Conservation (phyloP, 2,797 vertebrate genomes). For the Bovichtus diacanthus region DNA sequence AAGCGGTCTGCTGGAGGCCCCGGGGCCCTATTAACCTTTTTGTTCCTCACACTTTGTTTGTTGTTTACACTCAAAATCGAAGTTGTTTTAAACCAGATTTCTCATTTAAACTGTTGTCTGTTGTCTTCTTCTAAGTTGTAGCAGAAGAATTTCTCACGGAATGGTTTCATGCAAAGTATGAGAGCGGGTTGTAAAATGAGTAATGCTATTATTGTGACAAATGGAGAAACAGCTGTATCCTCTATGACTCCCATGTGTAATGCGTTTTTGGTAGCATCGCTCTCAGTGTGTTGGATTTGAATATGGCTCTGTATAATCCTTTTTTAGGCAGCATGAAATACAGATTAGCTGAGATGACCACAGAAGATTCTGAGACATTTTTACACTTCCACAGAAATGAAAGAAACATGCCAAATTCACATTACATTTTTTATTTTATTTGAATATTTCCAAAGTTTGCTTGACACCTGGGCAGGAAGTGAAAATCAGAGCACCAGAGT, state of each 20-base stretch:
- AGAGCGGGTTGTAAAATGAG: background rate
- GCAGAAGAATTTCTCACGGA: background rate
- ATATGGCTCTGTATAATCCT: background rate
- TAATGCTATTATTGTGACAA: background rate
- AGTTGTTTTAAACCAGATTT: too few species aligned
- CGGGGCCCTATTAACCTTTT: background rate
- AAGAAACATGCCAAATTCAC: background rate
- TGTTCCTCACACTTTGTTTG: background rate
- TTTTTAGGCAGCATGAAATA: background rate
- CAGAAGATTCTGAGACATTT: background rate
- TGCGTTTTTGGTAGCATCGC: background rate
- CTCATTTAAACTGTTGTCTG: background rate
- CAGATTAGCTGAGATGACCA: background rate
- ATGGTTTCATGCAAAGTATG: too few species aligned
- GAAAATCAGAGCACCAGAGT: background rate
- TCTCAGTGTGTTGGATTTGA: background rate
- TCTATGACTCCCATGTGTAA: background rate
- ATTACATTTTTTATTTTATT: background rate
- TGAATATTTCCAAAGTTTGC: constrained; percentile 14
- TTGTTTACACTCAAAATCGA: too few species aligned
- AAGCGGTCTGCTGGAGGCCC: background rate
- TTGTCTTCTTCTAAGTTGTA: too few species aligned
- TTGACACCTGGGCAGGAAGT: background rate
- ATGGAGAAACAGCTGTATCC: background rate
- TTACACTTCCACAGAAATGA: background rate